A percentile compares a stretch with the other conserved stretches of the same genome.
phyloP scores from a whole-genome alignment of 2,113 vertebrate species.

The Larimichthys crocea region DNA sequence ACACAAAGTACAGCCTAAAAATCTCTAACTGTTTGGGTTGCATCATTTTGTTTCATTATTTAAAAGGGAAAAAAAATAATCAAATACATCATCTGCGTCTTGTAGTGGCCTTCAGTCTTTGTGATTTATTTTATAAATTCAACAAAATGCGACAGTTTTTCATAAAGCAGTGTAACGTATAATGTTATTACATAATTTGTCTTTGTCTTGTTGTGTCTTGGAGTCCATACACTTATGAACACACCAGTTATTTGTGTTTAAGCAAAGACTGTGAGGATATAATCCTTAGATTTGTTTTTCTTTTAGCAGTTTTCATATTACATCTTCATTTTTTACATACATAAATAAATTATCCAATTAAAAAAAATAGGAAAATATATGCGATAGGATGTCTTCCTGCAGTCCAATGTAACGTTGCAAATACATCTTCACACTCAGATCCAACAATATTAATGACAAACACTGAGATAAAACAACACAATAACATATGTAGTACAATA shows the following conservation, averaged over 20 bases:
- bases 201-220: background rate
- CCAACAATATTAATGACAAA: background rate
- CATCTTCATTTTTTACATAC: background rate
- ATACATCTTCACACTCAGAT: background rate
- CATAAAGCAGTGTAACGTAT: background rate
- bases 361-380: background rate
- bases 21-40: slow-evolving; percentile 53
- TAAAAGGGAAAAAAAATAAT: background rate
- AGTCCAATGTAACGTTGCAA: background rate
- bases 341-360: background rate
- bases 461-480: background rate
- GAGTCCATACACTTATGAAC: background rate
- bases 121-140: background rate
- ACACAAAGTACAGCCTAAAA: slow-evolving; percentile 65
- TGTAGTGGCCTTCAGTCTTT: background rate
- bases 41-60: slow-evolving; percentile 46
- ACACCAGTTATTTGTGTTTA: background rate
- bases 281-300: background rate
- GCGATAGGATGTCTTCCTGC: background rate
- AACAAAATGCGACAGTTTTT: background rate
- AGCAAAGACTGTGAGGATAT: background rate
- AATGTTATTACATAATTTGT: background rate
- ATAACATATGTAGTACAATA: background rate
- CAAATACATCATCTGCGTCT: background rate
- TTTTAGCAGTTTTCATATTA: background rate